Base-by-base conservation (phyloP, 2,888 invertebrate species). In the Harmothoe impar region DNA sequence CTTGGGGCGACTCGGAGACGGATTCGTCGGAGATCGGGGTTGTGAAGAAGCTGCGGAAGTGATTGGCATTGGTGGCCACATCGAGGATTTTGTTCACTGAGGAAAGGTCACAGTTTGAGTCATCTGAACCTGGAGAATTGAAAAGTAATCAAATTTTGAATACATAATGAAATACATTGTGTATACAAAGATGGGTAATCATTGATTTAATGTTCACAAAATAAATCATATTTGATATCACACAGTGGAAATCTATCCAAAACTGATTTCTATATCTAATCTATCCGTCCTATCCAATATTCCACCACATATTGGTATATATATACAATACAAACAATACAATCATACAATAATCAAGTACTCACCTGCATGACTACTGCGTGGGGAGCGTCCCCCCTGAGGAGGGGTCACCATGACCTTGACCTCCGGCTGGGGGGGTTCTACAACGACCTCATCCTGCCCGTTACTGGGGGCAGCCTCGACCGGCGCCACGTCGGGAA, bases 21-120 rank as follows among this genome's bases (percentile, higher is more conserved):
- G 54, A 54, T 29, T 86, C 54, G 10, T 86, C 86, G 29, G 86
- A 86, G 52, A 7, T 52, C 92, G 35, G 43, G 92, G 35, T 29
- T 25, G 20, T 62, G 94, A 97, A 97, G 94, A 97, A 97, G 93
- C 97, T 97, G 93, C 97, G 97, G 94, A 97, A 97, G 90, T 97
- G 96, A 96, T 92, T 96, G 12, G 96, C 96, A 7, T 96, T 96
- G 0, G 98, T 98, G 92, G 98, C 97, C 25, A 78, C 78, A 94
- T 97, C 97, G 90, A 98, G 96, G 62, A 98, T 96, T 92, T 97
- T 97, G 0, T 97, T 97, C 0, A 98, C 97, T 17, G 98, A 97
- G 25, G 98, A 98, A 93, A 98, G 96, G 94, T 98, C 98, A 81
- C 91, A 92, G 90, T 62, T 90, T 90, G 92, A 92, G 84, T 93